Conservation (phyloP, 2,113 vertebrate genomes). For the Bagarius yarrelli region DNA sequence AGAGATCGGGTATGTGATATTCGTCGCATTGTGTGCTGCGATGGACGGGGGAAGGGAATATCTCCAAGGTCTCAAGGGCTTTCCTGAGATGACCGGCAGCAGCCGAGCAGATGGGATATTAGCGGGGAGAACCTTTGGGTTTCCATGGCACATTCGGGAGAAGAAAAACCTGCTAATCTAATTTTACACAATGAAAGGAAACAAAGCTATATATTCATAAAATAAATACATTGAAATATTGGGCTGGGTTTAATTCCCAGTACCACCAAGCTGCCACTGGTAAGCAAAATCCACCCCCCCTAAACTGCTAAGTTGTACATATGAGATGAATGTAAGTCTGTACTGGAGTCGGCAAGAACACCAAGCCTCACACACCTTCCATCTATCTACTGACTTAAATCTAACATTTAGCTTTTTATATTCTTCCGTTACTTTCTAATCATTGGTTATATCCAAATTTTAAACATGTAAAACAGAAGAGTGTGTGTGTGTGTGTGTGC, state of each 20-base stretch:
- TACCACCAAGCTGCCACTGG: no score
- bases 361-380: not conserved
- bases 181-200: not conserved
- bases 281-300: no score
- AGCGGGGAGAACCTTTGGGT: not conserved
- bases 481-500: not conserved
- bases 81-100: conserved; percentile 21
- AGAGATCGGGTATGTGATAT: conserved; percentile 36
- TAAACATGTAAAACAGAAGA: conserved; percentile 23
- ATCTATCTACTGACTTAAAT: conserved; percentile 4
- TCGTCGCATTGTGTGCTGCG: conserved; percentile 11
- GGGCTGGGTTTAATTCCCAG: no score
- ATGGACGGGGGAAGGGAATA: conserved; percentile 17
- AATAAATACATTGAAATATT: no score
- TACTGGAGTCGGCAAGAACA: not conserved
- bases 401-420: not conserved
- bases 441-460: conserved; percentile 28
- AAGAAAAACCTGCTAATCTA: not conserved
- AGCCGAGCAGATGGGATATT: conserved; percentile 22
- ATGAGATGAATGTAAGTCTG: no score
- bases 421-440: conserved; percentile 10
- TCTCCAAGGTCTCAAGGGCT: not conserved
- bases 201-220: no score
- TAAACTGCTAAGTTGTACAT: no score
- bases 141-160: no score